Percentiles rank a stretch among this genome's conserved stretches.
phyloP scores from a whole-genome alignment of 1,140 invertebrate species.

The Bombus waltoni region DNA sequence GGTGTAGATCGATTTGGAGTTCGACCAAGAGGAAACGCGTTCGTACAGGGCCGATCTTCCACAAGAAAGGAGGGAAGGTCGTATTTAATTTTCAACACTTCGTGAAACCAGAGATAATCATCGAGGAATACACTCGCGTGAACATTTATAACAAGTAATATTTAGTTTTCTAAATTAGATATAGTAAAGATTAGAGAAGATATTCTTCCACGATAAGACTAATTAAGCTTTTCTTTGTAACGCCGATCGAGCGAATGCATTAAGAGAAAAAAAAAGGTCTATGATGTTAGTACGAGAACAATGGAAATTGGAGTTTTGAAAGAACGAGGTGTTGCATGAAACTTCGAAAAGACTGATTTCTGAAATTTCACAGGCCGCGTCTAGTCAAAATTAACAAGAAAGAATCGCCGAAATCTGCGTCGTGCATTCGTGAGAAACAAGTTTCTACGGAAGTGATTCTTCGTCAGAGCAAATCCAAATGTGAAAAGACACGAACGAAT shows the following conservation, averaged over 20 bases:
- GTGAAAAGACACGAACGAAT: constrained; percentile 6
- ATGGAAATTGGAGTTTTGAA: background rate
- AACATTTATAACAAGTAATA: constrained; percentile 51
- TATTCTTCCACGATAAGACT: background rate
- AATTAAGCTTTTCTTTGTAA: constrained; percentile 6
- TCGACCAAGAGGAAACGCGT: constrained; percentile 21
- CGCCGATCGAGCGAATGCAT: background rate
- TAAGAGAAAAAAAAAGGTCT: background rate
- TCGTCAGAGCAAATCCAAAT: background rate
- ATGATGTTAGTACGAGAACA: background rate
- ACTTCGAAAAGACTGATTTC: background rate
- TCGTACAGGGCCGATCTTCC: constrained; percentile 13
- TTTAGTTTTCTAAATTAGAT: background rate
- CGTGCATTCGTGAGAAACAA: background rate
- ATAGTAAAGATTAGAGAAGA: background rate
- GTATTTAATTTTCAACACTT: constrained; percentile 51
- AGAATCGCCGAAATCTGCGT: constrained; percentile 29
- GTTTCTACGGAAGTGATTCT: constrained; percentile 14
- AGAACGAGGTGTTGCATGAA: background rate
- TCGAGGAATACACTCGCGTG: constrained; percentile 31
- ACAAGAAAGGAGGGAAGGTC: constrained; percentile 4
- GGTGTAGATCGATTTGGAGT: constrained; percentile 30
- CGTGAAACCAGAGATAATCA: constrained; percentile 25
- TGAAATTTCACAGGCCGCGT: constrained; percentile 19
- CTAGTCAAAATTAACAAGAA: constrained; percentile 33